Conservation (phyloP, 2,797 vertebrate genomes). For the Ptychadena robeensis region DNA sequence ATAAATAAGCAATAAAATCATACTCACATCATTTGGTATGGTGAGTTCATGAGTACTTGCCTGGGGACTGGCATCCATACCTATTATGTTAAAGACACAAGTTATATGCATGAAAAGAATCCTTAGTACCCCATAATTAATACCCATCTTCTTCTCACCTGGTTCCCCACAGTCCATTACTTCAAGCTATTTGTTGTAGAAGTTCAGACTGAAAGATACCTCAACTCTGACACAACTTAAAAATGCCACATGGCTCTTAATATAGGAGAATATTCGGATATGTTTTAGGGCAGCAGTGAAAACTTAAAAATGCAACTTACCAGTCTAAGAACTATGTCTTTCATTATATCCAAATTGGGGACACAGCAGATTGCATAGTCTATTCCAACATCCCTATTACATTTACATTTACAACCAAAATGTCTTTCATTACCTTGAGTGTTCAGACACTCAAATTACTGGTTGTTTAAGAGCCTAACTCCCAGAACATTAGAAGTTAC, state of each 20-base stretch:
- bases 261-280: background rate
- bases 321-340: background rate
- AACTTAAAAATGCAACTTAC: slow-evolving; percentile 9
- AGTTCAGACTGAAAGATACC: background rate
- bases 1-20: background rate
- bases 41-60: slow-evolving; percentile 99
- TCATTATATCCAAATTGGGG: too few species aligned
- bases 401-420: too few species aligned
- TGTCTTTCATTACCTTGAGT: background rate
- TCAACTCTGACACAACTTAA: background rate
- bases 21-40: slow-evolving; percentile 99
- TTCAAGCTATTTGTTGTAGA: background rate
- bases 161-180: slow-evolving; percentile 1
- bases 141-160: slow-evolving; percentile 22
- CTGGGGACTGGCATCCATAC: slow-evolving; percentile 95
- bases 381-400: too few species aligned
- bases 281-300: background rate
- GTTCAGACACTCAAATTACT: too few species aligned
- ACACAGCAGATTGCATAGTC: too few species aligned
- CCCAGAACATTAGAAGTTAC: too few species aligned
- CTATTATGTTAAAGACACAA: slow-evolving; percentile 77
- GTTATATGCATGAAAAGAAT: background rate
- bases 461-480: too few species aligned
- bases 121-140: background rate
- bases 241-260: background rate